Evolutionary conservation across 2,888 invertebrate genomes (phyloP).

Genomic region (Microctonus brassicae): DNA sequence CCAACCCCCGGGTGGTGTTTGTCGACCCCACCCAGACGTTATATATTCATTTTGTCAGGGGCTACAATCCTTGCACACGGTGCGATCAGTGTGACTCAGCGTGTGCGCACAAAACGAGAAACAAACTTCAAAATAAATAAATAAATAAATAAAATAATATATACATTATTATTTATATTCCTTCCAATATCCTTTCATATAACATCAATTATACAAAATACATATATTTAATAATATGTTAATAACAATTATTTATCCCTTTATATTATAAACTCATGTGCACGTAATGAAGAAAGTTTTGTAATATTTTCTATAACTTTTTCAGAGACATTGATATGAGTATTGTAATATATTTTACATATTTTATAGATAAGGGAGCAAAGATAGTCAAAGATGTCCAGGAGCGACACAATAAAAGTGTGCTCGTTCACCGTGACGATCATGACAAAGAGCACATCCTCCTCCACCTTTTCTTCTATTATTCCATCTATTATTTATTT

Average conservation of each 20-base stretch:
- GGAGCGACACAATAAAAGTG: neutral
- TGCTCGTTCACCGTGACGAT: conserved; percentile 2
- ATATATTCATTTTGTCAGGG: conserved; percentile 10
- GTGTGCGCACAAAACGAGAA: conserved; percentile 12
- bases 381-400: neutral
- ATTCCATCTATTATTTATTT: neutral
- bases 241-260: no score
- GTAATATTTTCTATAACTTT: no score
- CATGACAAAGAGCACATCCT: neutral
- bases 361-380: neutral
- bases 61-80: conserved; percentile 11
- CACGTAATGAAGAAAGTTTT: no score
- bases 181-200: no score
- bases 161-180: no score
- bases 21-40: conserved; percentile 35
- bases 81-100: conserved; percentile 28
- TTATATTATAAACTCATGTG: no score
- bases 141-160: no score
- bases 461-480: conserved; percentile 22
- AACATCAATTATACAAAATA: no score
- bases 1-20: conserved; percentile 25
- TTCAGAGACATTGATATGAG: no score
- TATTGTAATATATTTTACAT: no score
- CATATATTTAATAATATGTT: no score
- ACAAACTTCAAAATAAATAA: neutral